Evolutionary conservation across 30 jellyfish, hydroid and myxozoan species (phyloP).

Genomic region (Chironex yamaguchii): DNA sequence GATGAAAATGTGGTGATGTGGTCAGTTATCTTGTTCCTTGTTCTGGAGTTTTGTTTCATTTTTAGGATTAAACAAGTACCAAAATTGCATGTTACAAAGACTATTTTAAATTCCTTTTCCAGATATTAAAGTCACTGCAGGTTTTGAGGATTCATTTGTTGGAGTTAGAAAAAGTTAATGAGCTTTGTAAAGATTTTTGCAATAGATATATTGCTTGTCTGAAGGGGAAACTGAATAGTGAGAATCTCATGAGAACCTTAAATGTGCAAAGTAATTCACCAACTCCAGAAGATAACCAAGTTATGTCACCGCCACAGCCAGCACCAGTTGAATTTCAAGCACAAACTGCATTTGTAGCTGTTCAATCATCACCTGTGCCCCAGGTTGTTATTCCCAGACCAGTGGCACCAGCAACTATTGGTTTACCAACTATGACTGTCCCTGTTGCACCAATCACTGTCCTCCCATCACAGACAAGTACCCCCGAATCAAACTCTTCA

Average conservation of each 20-base stretch:
- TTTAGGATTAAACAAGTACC: no score
- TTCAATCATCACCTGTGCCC: not conserved
- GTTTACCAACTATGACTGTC: not conserved
- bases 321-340: constrained; percentile 6
- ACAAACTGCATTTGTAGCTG: not conserved
- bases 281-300: constrained; percentile 48
- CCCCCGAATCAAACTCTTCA: constrained; percentile 9
- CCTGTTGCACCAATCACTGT: not conserved
- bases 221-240: constrained; percentile 93
- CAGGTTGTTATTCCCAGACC: not conserved
- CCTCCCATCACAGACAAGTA: constrained; percentile 37
- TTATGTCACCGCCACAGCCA: constrained; percentile 18
- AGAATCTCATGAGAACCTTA: constrained; percentile 93
- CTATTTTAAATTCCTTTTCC: no score
- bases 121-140: constrained; percentile 95
- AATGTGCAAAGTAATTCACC: constrained; percentile 88
- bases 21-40: no score
- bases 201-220: constrained; percentile 92
- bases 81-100: no score
- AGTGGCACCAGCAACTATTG: not conserved
- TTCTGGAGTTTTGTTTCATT: no score
- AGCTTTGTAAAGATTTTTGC: constrained; percentile 94
- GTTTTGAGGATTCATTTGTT: constrained; percentile 88
- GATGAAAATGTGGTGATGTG: no score
- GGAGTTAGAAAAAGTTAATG: constrained; percentile 96